Evolutionary conservation across 2,888 invertebrate genomes (phyloP).

Genomic region (Euphydryas editha): DNA sequence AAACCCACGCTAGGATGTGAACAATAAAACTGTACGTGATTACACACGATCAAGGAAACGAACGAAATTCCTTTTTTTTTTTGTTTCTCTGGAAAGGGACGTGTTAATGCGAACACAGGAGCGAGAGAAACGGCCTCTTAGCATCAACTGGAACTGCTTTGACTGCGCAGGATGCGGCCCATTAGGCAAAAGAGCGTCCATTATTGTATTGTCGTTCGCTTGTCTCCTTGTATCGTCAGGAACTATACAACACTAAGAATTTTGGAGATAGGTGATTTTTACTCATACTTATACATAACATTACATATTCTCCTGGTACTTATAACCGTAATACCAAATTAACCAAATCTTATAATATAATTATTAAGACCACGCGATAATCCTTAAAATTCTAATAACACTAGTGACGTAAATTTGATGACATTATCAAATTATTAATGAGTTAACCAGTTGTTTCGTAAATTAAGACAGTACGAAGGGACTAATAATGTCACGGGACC

Average conservation of each 20-base stretch:
- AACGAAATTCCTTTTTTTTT: slow-evolving; percentile 37
- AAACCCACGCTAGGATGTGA: slow-evolving; percentile 67
- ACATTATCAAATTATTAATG: slow-evolving; percentile 2
- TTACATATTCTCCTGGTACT: too few relatives aligned
- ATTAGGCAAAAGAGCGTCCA: slow-evolving; percentile 79
- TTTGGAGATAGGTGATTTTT: slow-evolving; percentile 20
- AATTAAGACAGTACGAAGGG: slow-evolving; percentile 45
- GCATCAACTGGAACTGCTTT: slow-evolving; percentile 78
- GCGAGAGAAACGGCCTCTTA: slow-evolving; percentile 67
- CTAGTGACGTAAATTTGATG: neutral
- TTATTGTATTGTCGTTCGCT: slow-evolving; percentile 81
- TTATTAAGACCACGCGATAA: too few relatives aligned
- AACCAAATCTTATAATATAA: too few relatives aligned
- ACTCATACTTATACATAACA: too few relatives aligned
- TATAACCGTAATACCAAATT: too few relatives aligned
- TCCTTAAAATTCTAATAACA: too few relatives aligned
- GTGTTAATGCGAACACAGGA: slow-evolving; percentile 48
- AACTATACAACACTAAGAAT: slow-evolving; percentile 48
- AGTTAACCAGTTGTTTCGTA: slow-evolving; percentile 2
- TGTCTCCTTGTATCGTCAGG: slow-evolving; percentile 69
- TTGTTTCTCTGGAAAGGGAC: slow-evolving; percentile 44
- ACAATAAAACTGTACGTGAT: slow-evolving; percentile 49
- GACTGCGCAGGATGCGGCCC: slow-evolving; percentile 73
- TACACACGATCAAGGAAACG: slow-evolving; percentile 46
- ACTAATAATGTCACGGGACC: slow-evolving; percentile 66